phyloP scores from a whole-genome alignment of 2,797 vertebrate genomes.

The Thamnophis elegans region DNA sequence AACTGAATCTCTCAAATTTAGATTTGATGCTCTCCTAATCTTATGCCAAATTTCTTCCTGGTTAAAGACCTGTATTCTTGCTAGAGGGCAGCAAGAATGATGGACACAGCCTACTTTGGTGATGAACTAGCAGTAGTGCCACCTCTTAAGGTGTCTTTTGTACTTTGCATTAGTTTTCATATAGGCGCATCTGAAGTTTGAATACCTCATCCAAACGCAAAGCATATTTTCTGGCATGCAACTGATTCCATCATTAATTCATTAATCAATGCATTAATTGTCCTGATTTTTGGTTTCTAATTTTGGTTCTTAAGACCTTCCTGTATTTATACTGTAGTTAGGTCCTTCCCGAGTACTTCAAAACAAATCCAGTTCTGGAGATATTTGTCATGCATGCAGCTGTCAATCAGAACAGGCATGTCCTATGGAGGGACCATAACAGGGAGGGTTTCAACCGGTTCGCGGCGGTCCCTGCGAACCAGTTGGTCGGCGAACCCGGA shows the following conservation, averaged over 20 bases:
- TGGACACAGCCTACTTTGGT: background rate
- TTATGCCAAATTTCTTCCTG: no score
- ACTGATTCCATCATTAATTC: background rate
- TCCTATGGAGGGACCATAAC: conserved; percentile 58
- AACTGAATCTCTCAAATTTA: background rate
- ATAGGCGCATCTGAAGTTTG: background rate
- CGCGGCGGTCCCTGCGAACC: no score
- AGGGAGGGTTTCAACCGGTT: no score
- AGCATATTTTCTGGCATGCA: background rate
- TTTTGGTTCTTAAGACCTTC: conserved; percentile 5
- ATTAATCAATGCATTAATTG: background rate
- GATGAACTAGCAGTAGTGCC: background rate
- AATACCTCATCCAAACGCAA: background rate
- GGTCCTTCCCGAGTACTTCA: conserved; percentile 33
- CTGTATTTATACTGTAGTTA: background rate
- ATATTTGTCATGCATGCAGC: conserved; percentile 40
- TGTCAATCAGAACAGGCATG: conserved; percentile 51
- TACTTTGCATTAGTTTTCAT: background rate
- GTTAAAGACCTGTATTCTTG: background rate
- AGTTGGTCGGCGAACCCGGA: no score
- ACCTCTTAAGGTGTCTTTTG: background rate
- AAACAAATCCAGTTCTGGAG: conserved; percentile 56
- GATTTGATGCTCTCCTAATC: no score
- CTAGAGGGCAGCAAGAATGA: background rate
- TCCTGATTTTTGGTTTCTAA: conserved; percentile 50